Percentiles rank a stretch among this genome's conserved stretches.
Conservation (phyloP, 2,888 invertebrate genomes). For the Automeris io region DNA sequence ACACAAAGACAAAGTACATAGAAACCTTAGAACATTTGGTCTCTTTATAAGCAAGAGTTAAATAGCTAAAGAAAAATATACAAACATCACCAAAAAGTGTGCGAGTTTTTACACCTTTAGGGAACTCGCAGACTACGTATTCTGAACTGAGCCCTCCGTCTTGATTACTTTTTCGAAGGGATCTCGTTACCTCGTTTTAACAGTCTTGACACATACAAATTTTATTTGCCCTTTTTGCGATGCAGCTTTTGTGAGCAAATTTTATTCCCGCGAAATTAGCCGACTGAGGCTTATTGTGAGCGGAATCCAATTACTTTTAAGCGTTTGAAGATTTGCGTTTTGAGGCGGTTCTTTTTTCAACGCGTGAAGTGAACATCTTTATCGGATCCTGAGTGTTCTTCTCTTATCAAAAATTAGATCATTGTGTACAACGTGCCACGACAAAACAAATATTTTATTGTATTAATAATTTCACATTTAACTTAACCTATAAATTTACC, state of each 20-base stretch:
- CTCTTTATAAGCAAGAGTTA: too few relatives aligned
- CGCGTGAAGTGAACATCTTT: slow-evolving; percentile 24
- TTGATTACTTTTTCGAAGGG: slow-evolving; percentile 45
- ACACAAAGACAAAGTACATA: too few relatives aligned
- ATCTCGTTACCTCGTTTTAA: slow-evolving; percentile 66
- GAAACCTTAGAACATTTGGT: too few relatives aligned
- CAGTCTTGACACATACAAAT: slow-evolving; percentile 67
- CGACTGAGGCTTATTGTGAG: slow-evolving; percentile 42
- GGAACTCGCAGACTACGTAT: slow-evolving; percentile 54
- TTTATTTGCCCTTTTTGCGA: slow-evolving; percentile 50
- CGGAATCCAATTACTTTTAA: slow-evolving; percentile 49
- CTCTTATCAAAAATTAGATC: slow-evolving; percentile 5
- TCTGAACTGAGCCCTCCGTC: slow-evolving; percentile 44
- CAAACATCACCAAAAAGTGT: background rate
- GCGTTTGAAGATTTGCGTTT: slow-evolving; percentile 33
- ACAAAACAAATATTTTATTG: too few relatives aligned
- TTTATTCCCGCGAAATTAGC: slow-evolving; percentile 53
- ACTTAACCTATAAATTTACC: too few relatives aligned
- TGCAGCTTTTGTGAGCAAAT: slow-evolving; percentile 58
- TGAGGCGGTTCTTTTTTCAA: slow-evolving; percentile 30
- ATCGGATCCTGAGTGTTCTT: slow-evolving; percentile 12
- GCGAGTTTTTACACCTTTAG: slow-evolving; percentile 25
- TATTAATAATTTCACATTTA: too few relatives aligned
- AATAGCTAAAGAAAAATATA: background rate
- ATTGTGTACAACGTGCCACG: slow-evolving; percentile 3